Percentiles rank a stretch among this genome's conserved stretches.
Evolutionary conservation across 2,113 vertebrate genomes (phyloP).

Genomic region (Epinephelus cyanopodus): DNA sequence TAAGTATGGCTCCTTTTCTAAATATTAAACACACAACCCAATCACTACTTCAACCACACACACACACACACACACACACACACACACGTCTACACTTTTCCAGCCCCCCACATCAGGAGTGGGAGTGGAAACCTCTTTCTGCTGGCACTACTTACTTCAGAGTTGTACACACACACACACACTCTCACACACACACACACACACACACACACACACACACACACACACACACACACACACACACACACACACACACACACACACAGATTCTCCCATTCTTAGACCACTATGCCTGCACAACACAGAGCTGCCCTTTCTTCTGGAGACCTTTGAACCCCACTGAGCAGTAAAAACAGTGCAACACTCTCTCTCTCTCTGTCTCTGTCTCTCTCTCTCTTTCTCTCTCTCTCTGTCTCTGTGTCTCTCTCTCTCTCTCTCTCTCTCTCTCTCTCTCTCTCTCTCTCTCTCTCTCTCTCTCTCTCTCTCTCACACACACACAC

Average conservation of each 20-base stretch:
- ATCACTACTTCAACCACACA: neutral
- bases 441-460: no score
- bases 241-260: slow-evolving; percentile 31
- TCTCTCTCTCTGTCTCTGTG: neutral
- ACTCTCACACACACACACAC: slow-evolving; percentile 20
- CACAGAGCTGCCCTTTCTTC: slow-evolving; percentile 53
- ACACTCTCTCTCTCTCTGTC: slow-evolving; percentile 9
- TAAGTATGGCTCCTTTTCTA: no score
- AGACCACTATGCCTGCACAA: slow-evolving; percentile 34
- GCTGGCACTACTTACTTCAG: slow-evolving; percentile 24
- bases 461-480: neutral
- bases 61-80: neutral
- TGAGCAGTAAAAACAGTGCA: slow-evolving; percentile 55
- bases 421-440: neutral
- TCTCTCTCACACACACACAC: neutral
- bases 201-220: slow-evolving; percentile 16
- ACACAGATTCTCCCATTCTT: slow-evolving; percentile 46
- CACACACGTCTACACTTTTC: neutral
- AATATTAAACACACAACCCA: neutral
- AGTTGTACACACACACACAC: slow-evolving; percentile 13
- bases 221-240: slow-evolving; percentile 19
- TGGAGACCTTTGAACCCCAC: slow-evolving; percentile 58
- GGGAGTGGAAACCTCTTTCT: slow-evolving; percentile 14
- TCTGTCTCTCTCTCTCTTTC: neutral
- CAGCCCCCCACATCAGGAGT: slow-evolving; percentile 1